Base-by-base conservation (phyloP, 2,888 invertebrate species). In the Trichogramma dendrolimi region DNA sequence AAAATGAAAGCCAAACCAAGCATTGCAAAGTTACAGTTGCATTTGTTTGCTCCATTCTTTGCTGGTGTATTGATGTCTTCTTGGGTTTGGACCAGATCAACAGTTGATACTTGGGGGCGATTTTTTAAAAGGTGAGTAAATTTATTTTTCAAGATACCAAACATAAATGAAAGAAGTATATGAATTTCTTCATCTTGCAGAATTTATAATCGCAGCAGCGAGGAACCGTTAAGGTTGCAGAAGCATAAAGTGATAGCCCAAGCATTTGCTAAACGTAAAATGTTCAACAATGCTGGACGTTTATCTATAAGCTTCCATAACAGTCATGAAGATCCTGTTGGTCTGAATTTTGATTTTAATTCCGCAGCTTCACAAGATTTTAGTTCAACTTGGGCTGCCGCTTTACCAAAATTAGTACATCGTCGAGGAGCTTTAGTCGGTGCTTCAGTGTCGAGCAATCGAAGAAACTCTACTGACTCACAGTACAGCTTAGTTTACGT, bases 221-320 rank as follows among this genome's bases (percentile, higher is more conserved):
- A 86, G 62, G 86, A 86, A 68, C 90, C 90, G 0, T 86, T 90
- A 63, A 87, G 87, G 72, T 73, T 87, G 56, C 89, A 89, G 75
- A 94, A 94, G 73, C 94, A 96, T 79, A 91, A 92, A 80, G 86
- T 96, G 54, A 95, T 96, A 60, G 92, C 94, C 27, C 90, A 92
- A 77, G 94, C 93, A 0, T 96, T 91, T 83, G 90, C 91, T 0
- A 91, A 93, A 61, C 85, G 94, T 49, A 89, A 91, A 71, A 90
- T 92, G 72, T 87, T 94, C 72, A 89, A 91, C 68, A 88, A 88
- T 73, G 90, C 89, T 68, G 94, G 93, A 6, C 83, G 92, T 8
- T 83, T 96, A 51, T 95, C 95, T 51, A 90, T 96, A 73, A 92
- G 91, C 67, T 88, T 94, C 67, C 89, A 90, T 66, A 92, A 92